Percentiles rank a stretch among this genome's conserved stretches.
These are phyloP conservation scores for Lepidonotus clava DNA, from an alignment of 2,888 invertebrate genomes.

Conservation along the genomic window DNA sequence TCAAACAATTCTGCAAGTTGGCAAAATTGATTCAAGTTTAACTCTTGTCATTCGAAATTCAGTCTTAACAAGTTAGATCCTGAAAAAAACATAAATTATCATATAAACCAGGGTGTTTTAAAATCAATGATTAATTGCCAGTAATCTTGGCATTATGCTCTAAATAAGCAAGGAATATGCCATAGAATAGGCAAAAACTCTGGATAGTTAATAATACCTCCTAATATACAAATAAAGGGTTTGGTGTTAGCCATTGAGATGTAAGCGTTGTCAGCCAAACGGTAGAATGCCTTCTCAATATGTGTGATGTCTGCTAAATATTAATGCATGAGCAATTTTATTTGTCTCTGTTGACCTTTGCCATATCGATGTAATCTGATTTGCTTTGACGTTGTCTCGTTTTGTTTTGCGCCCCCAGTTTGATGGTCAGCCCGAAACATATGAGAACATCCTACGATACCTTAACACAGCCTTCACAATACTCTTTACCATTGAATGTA, in stretches of 20 bases:
- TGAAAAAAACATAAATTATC: neutral
- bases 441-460: constrained; percentile 82
- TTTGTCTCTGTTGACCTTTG: constrained; percentile 22
- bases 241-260: constrained; percentile 8
- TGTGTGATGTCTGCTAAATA: constrained; percentile 4
- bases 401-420: constrained; percentile 57
- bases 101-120: neutral
- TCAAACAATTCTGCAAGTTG: neutral
- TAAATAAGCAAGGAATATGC: neutral
- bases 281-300: constrained; percentile 27
- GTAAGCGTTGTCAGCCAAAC: constrained; percentile 10
- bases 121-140: neutral
- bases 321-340: neutral
- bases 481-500: constrained; percentile 99
- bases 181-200: neutral
- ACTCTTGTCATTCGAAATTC: constrained; percentile 43
- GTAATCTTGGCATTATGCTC: neutral
- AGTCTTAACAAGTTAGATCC: neutral
- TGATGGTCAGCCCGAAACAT: constrained; percentile 57
- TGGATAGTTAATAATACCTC: neutral
- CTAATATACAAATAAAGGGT: neutral
- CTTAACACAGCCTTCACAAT: constrained; percentile 99
- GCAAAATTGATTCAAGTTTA: constrained; percentile 18
- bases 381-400: constrained; percentile 56
- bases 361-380: constrained; percentile 20